phyloP scores from a whole-genome alignment of 2,888 invertebrate species.

The Synanthedon tipuliformis region DNA sequence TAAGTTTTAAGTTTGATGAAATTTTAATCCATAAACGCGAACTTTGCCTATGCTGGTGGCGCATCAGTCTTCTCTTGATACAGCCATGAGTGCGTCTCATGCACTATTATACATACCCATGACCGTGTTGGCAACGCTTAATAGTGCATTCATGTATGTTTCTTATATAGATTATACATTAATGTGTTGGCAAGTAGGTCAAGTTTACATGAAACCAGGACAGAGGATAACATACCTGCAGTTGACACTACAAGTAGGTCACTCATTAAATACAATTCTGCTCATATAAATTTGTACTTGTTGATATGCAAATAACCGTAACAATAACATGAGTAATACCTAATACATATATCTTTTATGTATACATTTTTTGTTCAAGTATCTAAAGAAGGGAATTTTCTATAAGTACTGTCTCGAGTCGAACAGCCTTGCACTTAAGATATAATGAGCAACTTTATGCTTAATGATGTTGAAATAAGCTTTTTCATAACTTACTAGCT shows the following conservation, averaged over 20 bases:
- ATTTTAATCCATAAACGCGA: background rate
- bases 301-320: background rate
- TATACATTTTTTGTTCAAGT: no score
- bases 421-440: no score
- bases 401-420: no score
- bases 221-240: conserved; percentile 62
- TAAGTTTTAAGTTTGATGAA: no score
- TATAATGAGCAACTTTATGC: no score
- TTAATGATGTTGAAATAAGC: no score
- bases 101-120: conserved; percentile 24
- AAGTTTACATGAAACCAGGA: conserved; percentile 58
- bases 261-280: conserved; percentile 9
- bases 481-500: no score
- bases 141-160: conserved; percentile 30
- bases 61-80: conserved; percentile 24
- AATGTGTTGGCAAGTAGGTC: conserved; percentile 39
- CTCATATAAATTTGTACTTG: background rate
- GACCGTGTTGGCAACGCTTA: conserved; percentile 14
- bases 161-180: conserved; percentile 39
- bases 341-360: no score
- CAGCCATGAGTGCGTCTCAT: conserved; percentile 27
- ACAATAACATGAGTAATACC: no score
- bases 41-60: conserved; percentile 10
- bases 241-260: conserved; percentile 47
- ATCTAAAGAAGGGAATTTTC: no score